These are phyloP conservation scores for Hedya salicella DNA, from an alignment of 2,888 invertebrate species.

Conservation along the genomic window DNA sequence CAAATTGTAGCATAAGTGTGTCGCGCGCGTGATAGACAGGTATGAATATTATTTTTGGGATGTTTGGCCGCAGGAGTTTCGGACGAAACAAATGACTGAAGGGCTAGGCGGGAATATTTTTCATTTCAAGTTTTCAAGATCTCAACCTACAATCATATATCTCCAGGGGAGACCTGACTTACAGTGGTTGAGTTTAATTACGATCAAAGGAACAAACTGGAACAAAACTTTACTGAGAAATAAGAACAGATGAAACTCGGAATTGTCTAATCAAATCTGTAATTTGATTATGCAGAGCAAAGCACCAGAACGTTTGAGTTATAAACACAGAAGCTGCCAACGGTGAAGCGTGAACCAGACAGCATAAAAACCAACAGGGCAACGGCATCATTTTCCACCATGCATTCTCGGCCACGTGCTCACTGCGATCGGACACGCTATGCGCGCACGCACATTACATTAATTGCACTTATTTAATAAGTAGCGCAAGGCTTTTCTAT, in stretches of 20 bases:
- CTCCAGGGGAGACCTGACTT: neutral
- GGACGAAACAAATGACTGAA: too few relatives aligned
- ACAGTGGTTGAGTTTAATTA: neutral
- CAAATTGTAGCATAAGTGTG: neutral
- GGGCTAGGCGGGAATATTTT: too few relatives aligned
- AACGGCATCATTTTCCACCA: conserved; percentile 38
- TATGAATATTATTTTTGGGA: conserved; percentile 2
- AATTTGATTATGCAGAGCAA: conserved; percentile 19
- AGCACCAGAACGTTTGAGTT: neutral
- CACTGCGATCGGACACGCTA: conserved; percentile 26
- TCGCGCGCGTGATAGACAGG: neutral
- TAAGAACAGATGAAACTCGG: too few relatives aligned
- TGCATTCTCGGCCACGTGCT: conserved; percentile 41
- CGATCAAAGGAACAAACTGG: neutral
- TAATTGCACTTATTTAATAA: conserved; percentile 40
- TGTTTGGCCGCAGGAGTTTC: neutral
- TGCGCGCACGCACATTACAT: conserved; percentile 36
- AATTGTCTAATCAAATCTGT: too few relatives aligned
- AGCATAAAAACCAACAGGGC: conserved; percentile 29
- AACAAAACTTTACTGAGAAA: too few relatives aligned
- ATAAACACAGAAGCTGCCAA: conserved; percentile 4
- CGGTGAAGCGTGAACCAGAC: conserved; percentile 9
- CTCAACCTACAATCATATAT: neutral
- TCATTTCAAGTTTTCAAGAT: neutral
- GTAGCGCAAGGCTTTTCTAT: conserved; percentile 32